These are phyloP conservation scores for Reticulitermes speratus DNA, from an alignment of 1,140 invertebrate genomes.

Conservation along the genomic window DNA sequence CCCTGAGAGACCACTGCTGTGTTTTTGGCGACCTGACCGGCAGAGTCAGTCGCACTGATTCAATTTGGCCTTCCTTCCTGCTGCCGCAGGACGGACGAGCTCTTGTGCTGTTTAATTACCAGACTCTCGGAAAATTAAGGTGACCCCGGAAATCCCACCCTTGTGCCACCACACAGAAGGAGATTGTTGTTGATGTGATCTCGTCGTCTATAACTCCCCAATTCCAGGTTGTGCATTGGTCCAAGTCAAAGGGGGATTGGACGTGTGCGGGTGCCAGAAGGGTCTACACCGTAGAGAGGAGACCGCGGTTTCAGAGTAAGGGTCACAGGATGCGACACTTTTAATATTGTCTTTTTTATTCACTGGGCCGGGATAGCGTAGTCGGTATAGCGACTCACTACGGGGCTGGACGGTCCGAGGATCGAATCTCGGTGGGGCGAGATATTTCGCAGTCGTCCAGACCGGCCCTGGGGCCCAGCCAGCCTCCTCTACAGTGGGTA, in stretches of 20 bases:
- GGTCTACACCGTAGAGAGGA: background rate
- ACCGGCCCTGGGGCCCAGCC: too few relatives aligned
- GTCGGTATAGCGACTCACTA: too few relatives aligned
- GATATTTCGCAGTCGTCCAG: too few relatives aligned
- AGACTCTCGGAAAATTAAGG: conserved; percentile 18
- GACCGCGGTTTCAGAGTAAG: background rate
- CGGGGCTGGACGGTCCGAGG: too few relatives aligned
- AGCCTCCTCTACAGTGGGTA: too few relatives aligned
- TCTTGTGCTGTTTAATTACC: conserved; percentile 19
- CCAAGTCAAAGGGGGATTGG: background rate
- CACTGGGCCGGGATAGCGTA: too few relatives aligned
- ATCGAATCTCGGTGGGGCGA: too few relatives aligned
- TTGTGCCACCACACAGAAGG: conserved; percentile 3
- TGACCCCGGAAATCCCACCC: conserved; percentile 11
- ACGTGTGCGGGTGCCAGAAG: background rate
- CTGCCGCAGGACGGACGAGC: background rate
- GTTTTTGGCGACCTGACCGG: conserved; percentile 6
- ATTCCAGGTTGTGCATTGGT: background rate
- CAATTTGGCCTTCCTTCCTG: conserved; percentile 17
- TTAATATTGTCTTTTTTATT: too few relatives aligned
- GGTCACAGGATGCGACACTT: too few relatives aligned
- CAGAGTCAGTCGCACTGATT: background rate
- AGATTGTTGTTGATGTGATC: conserved; percentile 18
- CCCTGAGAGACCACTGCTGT: background rate
- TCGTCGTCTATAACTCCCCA: conserved; percentile 10